Conservation (phyloP, 2,888 invertebrate species). For the Cybosia mesomella region DNA sequence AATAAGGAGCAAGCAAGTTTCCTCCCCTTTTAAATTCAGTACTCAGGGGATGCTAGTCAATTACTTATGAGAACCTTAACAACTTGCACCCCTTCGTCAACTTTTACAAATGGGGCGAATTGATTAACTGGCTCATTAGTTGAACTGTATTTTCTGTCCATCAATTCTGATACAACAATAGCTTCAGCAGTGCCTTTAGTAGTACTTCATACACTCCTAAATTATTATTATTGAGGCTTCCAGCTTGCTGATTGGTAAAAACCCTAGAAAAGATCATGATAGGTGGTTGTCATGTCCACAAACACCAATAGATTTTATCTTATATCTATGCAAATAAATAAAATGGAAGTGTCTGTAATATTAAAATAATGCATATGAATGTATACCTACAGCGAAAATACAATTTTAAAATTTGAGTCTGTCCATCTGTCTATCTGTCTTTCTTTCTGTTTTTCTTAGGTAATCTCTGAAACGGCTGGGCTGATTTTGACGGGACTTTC, state of each 20-base stretch:
- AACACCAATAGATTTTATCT: no score
- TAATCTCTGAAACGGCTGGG: no score
- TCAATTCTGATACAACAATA: constrained; percentile 3
- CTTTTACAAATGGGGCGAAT: constrained; percentile 43
- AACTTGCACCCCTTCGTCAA: constrained; percentile 50
- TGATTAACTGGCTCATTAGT: constrained; percentile 39
- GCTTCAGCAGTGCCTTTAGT: neutral
- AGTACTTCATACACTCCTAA: neutral
- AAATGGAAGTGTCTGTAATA: no score
- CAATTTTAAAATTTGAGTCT: no score
- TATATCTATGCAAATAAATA: no score
- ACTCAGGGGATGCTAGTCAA: constrained; percentile 34
- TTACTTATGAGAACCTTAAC: constrained; percentile 44
- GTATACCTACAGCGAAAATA: no score
- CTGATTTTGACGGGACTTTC: no score
- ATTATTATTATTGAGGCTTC: neutral
- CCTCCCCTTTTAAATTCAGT: constrained; percentile 6
- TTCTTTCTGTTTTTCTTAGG: no score
- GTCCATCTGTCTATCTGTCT: no score
- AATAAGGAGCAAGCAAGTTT: constrained; percentile 17
- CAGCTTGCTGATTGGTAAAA: neutral
- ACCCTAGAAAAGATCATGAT: no score
- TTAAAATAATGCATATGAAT: no score
- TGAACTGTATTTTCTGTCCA: constrained; percentile 26
- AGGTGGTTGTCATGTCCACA: no score